Evolutionary conservation across 1,140 invertebrate species (phyloP).

Genomic region (Neodiprion fabricii): DNA sequence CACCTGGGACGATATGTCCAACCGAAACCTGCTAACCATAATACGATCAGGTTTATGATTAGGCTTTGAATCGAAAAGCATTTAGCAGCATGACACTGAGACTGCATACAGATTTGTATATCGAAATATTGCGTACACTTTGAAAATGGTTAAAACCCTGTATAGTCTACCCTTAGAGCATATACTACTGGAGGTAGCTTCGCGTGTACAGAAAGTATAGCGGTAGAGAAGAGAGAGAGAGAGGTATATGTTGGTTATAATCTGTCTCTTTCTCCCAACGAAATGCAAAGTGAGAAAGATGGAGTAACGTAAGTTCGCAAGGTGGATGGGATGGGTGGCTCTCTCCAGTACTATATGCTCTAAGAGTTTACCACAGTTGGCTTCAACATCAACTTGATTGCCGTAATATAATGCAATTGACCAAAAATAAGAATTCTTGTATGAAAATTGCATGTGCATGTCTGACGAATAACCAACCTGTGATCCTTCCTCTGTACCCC

Average conservation of each 20-base stretch:
- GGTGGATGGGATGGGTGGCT: too few relatives aligned
- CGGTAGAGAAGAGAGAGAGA: too few relatives aligned
- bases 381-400: background rate
- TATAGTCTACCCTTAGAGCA: background rate
- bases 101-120: too few relatives aligned
- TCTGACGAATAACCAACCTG: constrained; percentile 68
- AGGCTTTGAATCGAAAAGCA: background rate
- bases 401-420: constrained; percentile 11
- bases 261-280: constrained; percentile 14
- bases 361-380: too few relatives aligned
- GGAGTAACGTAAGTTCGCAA: background rate
- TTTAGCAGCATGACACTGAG: too few relatives aligned
- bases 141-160: constrained; percentile 25
- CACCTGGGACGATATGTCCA: constrained; percentile 92
- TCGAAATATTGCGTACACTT: constrained; percentile 19
- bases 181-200: too few relatives aligned
- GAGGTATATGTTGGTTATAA: background rate
- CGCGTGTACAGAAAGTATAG: too few relatives aligned
- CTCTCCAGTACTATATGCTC: too few relatives aligned
- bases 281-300: background rate
- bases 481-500: constrained; percentile 97
- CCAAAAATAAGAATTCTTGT: background rate
- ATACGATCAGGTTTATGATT: background rate
- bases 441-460: too few relatives aligned
- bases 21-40: constrained; percentile 77